These are phyloP conservation scores for Cephus sareptanus DNA, from an alignment of 2,888 invertebrate species.

Conservation along the genomic window DNA sequence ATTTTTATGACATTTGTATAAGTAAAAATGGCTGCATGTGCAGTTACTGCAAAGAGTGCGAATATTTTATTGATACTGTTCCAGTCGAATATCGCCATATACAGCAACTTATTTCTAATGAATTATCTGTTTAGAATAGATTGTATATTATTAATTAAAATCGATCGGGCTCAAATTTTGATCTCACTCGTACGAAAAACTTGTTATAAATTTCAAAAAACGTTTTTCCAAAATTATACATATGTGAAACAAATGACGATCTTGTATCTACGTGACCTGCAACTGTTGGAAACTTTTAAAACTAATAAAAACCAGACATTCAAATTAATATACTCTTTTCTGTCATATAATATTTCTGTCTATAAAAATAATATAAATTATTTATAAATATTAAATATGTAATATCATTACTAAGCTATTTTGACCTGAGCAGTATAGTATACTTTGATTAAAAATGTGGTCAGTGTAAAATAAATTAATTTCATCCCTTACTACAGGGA, in stretches of 20 bases:
- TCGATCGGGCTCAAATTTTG: not conserved
- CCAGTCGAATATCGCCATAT: conserved; percentile 30
- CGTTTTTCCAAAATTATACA: not conserved
- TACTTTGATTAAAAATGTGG: not conserved
- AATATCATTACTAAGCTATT: not conserved
- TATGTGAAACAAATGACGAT: not conserved
- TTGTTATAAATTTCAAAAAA: not conserved
- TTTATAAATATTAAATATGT: not conserved
- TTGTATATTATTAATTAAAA: not conserved
- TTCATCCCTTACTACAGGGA: not conserved
- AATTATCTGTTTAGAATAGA: not conserved
- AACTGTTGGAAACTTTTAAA: not conserved
- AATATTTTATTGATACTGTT: conserved; percentile 20
- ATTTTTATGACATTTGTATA: conserved; percentile 11
- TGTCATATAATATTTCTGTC: too few species aligned
- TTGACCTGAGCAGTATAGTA: not conserved
- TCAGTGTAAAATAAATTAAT: not conserved
- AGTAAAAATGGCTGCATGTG: conserved; percentile 21
- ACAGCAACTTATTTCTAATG: not conserved
- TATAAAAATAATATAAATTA: not conserved
- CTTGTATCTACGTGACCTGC: not conserved
- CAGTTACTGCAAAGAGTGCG: conserved; percentile 16
- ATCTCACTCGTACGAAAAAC: not conserved
- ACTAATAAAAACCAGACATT: too few species aligned
- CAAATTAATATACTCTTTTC: too few species aligned